phyloP scores from a whole-genome alignment of 2,797 vertebrate species.

The Toxotes lorentzi region DNA sequence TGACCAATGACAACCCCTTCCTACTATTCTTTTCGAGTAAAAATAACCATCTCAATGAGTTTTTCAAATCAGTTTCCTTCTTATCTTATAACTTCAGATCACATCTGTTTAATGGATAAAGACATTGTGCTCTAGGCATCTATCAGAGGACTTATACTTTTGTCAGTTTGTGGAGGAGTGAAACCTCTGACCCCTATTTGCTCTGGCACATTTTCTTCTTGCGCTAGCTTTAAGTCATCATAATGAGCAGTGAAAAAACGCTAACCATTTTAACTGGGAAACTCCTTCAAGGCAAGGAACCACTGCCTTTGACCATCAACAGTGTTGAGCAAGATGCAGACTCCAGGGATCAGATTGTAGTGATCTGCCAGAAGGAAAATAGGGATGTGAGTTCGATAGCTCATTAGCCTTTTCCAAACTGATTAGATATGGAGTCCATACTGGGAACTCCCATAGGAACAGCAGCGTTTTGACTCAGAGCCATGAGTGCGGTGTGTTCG shows the following conservation, averaged over 20 bases:
- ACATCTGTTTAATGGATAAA: slow-evolving; percentile 30
- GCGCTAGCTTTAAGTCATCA: slow-evolving; percentile 13
- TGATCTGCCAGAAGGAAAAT: slow-evolving; percentile 55
- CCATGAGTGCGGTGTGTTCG: slow-evolving; percentile 12
- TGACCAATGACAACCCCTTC: background rate
- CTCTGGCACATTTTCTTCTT: slow-evolving; percentile 28
- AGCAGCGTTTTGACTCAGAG: slow-evolving; percentile 24
- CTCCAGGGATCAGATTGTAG: slow-evolving; percentile 51
- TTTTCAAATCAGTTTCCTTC: slow-evolving; percentile 6
- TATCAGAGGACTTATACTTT: slow-evolving; percentile 23
- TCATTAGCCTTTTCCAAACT: slow-evolving; percentile 71
- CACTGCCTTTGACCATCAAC: slow-evolving; percentile 64
- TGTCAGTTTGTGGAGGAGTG: slow-evolving; percentile 56
- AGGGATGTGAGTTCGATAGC: slow-evolving; percentile 59
- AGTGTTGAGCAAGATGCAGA: slow-evolving; percentile 46
- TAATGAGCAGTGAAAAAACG: slow-evolving; percentile 45
- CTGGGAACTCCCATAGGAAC: slow-evolving; percentile 33
- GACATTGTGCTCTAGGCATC: slow-evolving; percentile 10
- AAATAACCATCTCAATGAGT: background rate
- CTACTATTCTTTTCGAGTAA: background rate
- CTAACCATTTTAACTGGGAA: slow-evolving; percentile 48
- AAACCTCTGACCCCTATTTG: slow-evolving; percentile 53
- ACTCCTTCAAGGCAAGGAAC: slow-evolving; percentile 56
- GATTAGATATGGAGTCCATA: slow-evolving; percentile 66
- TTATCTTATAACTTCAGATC: slow-evolving; percentile 11